phyloP scores from a whole-genome alignment of 2,888 invertebrate species.

The Orthosia incerta region DNA sequence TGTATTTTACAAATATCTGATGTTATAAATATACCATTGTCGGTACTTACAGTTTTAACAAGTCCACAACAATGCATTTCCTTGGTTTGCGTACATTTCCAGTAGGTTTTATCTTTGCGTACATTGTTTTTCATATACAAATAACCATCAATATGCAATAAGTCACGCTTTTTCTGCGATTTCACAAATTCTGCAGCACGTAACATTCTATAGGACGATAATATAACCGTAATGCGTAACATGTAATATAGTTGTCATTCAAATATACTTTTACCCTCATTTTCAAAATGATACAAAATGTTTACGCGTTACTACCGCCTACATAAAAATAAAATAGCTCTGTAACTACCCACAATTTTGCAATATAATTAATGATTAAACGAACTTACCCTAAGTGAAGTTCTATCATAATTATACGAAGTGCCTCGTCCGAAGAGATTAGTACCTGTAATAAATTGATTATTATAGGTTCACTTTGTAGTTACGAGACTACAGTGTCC shows the following conservation, averaged over 20 bases:
- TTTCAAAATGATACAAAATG: conserved; percentile 14
- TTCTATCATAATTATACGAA: too few relatives aligned
- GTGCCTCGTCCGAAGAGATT: too few relatives aligned
- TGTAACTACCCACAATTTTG: conserved; percentile 8
- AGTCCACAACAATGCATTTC: conserved; percentile 14
- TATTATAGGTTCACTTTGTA: too few relatives aligned
- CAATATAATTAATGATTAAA: too few relatives aligned
- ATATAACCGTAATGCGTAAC: conserved; percentile 2
- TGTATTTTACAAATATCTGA: not conserved
- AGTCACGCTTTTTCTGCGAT: conserved; percentile 7
- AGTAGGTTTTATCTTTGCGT: conserved; percentile 14
- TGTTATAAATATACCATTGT: not conserved
- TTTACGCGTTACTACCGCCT: conserved; percentile 12
- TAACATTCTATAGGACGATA: conserved; percentile 10
- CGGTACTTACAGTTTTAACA: conserved; percentile 15
- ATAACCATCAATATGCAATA: not conserved
- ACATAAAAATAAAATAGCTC: conserved; percentile 3
- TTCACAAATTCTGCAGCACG: conserved; percentile 14
- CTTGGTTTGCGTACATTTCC: conserved; percentile 15
- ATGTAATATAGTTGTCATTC: conserved; percentile 9
- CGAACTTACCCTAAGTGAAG: too few relatives aligned
- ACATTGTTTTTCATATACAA: conserved; percentile 1
- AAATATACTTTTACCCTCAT: conserved; percentile 7
- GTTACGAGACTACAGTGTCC: too few relatives aligned
- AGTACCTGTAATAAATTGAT: too few relatives aligned